Base-by-base conservation (phyloP, 23 tunicate genomes). In the Ascidia mentula region DNA sequence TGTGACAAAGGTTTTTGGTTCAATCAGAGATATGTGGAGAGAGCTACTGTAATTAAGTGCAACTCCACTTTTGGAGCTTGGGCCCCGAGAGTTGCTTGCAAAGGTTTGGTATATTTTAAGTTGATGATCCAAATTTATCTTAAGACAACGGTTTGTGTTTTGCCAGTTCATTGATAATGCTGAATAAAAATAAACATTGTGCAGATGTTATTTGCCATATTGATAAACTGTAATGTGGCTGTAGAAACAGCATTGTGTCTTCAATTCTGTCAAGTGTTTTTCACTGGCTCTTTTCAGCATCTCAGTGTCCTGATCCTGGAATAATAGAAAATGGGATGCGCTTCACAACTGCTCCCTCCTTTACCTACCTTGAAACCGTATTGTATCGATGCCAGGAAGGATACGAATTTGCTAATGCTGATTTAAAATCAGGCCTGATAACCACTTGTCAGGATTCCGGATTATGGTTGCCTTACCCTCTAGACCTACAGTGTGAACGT, bases 1-100 rank as follows among this genome's bases (percentile, higher is more conserved):
- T 92, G 97, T 75, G 34, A 87, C 37, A 36, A 37, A 3, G 92
- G 92, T 5, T 87, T 75, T 71, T 92, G 87, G 88, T 79, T 92
- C 24, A 76, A 79, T 45, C 88, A 87, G 72, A 32, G 59, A 24
- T 15, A 72, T 15, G 38, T 35, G 32, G 24, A 59, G 15, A 80
- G 69, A 37, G 0, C 59, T 31, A 46, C 69, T 13, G 45, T 22
- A 31, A 45, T 87, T n/a, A 59, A 3, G n/a, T 92, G 97, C 38
- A 83, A 89, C 34, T 35, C 36, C 0, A 77, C 32, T 0, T 53
- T 74, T 82, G 92, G 72, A 0, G 73, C 40, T n/a, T 92, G 92
- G 92, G 15, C 31, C 0, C 87, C 89, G 13, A 69, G 79, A 33
- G 36, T 87, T 28, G 31, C 45, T 13, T 92, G 97, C 42, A 61